These are phyloP conservation scores for Choristoneura rosaceana DNA, from an alignment of 2,888 invertebrate species.

Conservation along the genomic window DNA sequence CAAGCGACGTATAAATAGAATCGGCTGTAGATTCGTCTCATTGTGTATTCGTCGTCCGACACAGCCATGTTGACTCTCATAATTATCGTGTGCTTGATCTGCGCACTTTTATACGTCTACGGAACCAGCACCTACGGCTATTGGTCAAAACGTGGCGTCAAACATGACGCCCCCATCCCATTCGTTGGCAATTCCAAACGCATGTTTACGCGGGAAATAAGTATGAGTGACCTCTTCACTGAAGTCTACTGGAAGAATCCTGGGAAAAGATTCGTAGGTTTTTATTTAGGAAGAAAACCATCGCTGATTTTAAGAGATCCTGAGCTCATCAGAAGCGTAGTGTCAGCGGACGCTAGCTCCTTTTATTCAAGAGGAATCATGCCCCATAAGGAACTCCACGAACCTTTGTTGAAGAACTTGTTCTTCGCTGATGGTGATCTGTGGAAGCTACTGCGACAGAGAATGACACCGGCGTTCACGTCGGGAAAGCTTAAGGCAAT, in stretches of 20 bases:
- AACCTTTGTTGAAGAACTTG: slow-evolving; percentile 61
- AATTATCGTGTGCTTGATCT: background rate
- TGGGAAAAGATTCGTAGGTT: slow-evolving; percentile 17
- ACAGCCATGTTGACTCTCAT: background rate
- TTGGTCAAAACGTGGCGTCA: background rate
- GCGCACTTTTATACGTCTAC: background rate
- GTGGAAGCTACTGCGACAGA: too few species aligned
- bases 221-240: slow-evolving; percentile 15
- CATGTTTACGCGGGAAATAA: slow-evolving; percentile 9
- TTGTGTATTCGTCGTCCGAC: background rate
- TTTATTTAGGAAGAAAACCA: background rate
- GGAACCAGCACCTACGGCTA: background rate
- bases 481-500: too few species aligned
- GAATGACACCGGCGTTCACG: too few species aligned
- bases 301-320: slow-evolving; percentile 26
- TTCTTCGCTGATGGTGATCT: slow-evolving; percentile 47
- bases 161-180: slow-evolving; percentile 1
- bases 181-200: slow-evolving; percentile 20
- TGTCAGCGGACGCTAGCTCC: slow-evolving; percentile 18
- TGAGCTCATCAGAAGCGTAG: slow-evolving; percentile 14
- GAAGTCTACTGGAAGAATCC: slow-evolving; percentile 25
- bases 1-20: background rate
- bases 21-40: background rate
- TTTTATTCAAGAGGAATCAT: slow-evolving; percentile 26
- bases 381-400: slow-evolving; percentile 42